Conservation (phyloP, 1,140 invertebrate species). For the Sinonovacula constricta region DNA sequence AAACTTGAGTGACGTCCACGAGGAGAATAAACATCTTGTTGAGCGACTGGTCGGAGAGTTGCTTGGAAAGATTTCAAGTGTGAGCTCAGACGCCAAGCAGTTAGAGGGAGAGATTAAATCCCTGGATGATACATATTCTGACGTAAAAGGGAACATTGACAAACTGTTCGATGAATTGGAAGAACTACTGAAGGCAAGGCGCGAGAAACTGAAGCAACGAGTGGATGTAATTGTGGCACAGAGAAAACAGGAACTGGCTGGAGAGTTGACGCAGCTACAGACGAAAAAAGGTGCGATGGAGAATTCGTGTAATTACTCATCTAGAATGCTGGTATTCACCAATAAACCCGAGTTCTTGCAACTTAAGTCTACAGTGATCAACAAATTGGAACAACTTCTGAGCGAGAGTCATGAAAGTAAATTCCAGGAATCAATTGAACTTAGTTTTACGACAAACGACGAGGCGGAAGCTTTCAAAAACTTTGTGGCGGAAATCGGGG, state of each 20-base stretch:
- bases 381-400: constrained; percentile 14
- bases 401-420: neutral
- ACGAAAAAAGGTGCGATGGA: constrained; percentile 40
- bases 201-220: constrained; percentile 46
- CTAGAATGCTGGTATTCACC: constrained; percentile 46
- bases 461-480: constrained; percentile 17
- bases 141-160: constrained; percentile 23
- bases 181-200: neutral
- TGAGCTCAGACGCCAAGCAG: constrained; percentile 30
- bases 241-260: neutral
- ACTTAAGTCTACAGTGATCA: constrained; percentile 15
- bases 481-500: constrained; percentile 23
- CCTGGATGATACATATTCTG: constrained; percentile 11
- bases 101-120: constrained; percentile 8
- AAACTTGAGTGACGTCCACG: constrained; percentile 35
- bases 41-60: constrained; percentile 43
- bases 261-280: constrained; percentile 5
- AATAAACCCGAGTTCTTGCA: constrained; percentile 44
- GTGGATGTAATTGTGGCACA: constrained; percentile 35
- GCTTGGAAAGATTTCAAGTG: constrained; percentile 31
- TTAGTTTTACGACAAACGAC: constrained; percentile 17
- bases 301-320: constrained; percentile 46
- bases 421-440: neutral
- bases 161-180: constrained; percentile 24
- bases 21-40: constrained; percentile 38